Evolutionary conservation across 2,797 vertebrate species (phyloP), one percentile per base, ranked within the genome.

Genomic region (Trichosurus vulpecula): DNA sequence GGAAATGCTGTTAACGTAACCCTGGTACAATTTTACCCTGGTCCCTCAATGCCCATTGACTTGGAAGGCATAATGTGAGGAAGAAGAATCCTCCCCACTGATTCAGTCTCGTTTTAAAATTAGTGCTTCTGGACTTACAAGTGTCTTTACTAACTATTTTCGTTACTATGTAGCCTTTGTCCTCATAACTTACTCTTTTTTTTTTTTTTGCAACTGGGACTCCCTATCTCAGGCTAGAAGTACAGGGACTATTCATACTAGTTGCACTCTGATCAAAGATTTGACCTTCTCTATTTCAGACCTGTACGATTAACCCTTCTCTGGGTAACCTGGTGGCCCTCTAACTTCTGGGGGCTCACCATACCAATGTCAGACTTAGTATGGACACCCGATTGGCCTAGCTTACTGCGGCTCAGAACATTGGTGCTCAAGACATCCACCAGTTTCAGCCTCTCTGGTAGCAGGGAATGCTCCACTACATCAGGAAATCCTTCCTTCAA

Each of bases 101-200:
- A 41, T 92, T 55, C 41, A 31, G 74, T 51, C 10, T 91, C 27
- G 25, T 95, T 95, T 94, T 54, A 90, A 27, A 94, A 94, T n/a
- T 66, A 61, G 29, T 90, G 35, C 12, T 93, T 96, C 89, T 74
- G 52, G 91, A 91, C 41, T 54, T 87, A 52, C 51, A 74, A 53
- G 57, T 41, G 52, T 35, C 52, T 95, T 97, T 91, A 90, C 53
- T 52, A 95, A 58, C 54, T 92, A 29, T 47, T 95, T 97, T 90
- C 19, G 91, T n/a, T 95, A 93, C 66, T 93, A 47, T 29, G 3
- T 95, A 30, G 19, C 13, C 90, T 96, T 51, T 93, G 54, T 61
- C 92, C 92, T 90, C 56, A 66, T 54, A 47, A 41, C 19, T 81
- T 47, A 9, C 47, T 14, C 14, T 94, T 30, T 87, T 58, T 90